Base-by-base conservation (phyloP, 2,113 vertebrate species). In the Istiophorus platypterus region DNA sequence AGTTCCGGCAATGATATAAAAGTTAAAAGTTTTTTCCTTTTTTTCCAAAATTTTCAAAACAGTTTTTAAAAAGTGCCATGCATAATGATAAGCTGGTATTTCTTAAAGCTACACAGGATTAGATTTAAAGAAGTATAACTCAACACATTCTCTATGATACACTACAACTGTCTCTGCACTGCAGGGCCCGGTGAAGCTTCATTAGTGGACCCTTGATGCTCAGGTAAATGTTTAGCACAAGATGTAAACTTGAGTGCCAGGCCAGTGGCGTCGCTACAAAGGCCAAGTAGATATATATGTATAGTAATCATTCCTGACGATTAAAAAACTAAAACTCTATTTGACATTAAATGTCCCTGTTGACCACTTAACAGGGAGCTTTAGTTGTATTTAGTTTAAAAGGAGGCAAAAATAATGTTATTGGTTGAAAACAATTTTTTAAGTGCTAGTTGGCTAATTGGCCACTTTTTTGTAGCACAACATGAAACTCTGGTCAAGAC, bases 51-150 rank as follows among this genome's bases (percentile, higher is more conserved):
- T 56, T 73, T 29, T 12, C 4, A 42, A 54, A 72, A 81, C 42
- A 83, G 41, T 59, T 27, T n/a, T 31, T 75, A 76, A 58, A 65
- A 84, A 78, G 73, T 76, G 68, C 39, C 92, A 89, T 89, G 84
- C 85, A 87, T 73, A 67, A 76, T 18, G 26, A 78, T 39, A 52
- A 84, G 56, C 71, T n/a, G 22, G 5, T 74, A 20, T 9, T 7
- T 56, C 7, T 71, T 57, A 31, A 79, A 86, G 59, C 39, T 49
- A 22, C 73, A 67, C 42, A 61, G 18, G 27, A 57, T 22, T 58
- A 17, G 39, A 26, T 63, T 74, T 64, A 22, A 49, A 52, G 59
- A 45, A 80, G 39, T 41, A 45, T 2, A 24, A 72, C 2, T 58
- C 15, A 13, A 57, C 34, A 72, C 64, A 85, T 86, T 84, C 78